A percentile compares a stretch with the other conserved stretches of the same genome.
phyloP scores from a whole-genome alignment of 1,140 invertebrate species.

The Temnothorax curvispinosus region DNA sequence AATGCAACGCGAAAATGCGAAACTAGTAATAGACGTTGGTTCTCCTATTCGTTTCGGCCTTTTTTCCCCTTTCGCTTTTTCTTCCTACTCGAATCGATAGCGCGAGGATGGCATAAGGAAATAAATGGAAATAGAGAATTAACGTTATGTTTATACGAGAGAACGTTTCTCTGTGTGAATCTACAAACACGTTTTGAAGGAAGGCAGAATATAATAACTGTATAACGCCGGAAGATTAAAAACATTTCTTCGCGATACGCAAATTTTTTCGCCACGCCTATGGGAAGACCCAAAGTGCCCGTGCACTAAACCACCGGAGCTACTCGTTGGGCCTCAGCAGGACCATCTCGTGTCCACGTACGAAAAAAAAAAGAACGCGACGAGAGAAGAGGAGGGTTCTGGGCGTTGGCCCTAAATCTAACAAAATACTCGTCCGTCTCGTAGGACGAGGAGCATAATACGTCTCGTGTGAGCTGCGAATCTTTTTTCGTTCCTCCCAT shows the following conservation, averaged over 20 bases:
- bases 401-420: constrained; percentile 77
- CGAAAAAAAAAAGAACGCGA: constrained; percentile 62
- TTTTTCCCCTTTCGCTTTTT: constrained; percentile 1
- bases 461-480: constrained; percentile 27
- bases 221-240: background rate
- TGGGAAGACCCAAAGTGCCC: constrained; percentile 42
- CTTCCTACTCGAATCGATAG: background rate
- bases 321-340: constrained; percentile 49
- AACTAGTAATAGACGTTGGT: constrained; percentile 33
- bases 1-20: constrained; percentile 65
- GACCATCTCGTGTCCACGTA: constrained; percentile 67
- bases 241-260: background rate
- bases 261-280: constrained; percentile 72
- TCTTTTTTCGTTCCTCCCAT: constrained; percentile 19
- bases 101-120: background rate
- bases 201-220: background rate
- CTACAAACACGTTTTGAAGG: background rate
- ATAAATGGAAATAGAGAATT: background rate
- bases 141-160: background rate
- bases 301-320: constrained; percentile 65
- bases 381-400: constrained; percentile 39
- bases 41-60: constrained; percentile 14
- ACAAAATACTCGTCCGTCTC: constrained; percentile 65
- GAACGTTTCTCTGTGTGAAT: background rate
- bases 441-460: constrained; percentile 52